These are phyloP conservation scores for Sterna hirundo DNA, from an alignment of 2,113 vertebrate genomes.

Conservation along the genomic window DNA sequence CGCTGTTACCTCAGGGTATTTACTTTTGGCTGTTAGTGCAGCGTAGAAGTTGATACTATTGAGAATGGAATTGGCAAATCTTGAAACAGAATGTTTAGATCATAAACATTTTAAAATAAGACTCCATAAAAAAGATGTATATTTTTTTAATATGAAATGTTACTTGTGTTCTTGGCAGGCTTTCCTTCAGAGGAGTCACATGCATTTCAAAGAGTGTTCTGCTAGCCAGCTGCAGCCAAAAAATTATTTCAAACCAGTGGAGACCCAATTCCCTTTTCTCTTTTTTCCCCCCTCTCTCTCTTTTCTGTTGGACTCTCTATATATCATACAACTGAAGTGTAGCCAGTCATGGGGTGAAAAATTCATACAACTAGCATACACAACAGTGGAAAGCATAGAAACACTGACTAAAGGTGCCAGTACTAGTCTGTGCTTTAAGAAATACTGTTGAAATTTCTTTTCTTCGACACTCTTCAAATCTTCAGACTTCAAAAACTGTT, in stretches of 20 bases:
- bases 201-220: slow-evolving; percentile 15
- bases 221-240: slow-evolving; percentile 19
- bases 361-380: not conserved
- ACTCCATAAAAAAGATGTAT: slow-evolving; percentile 1
- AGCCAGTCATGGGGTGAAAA: slow-evolving; percentile 11
- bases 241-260: slow-evolving; percentile 31
- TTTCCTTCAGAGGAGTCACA: slow-evolving; percentile 14
- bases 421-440: not conserved
- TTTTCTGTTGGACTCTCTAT: not conserved
- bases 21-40: slow-evolving; percentile 33
- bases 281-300: not conserved
- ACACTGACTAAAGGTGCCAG: not conserved
- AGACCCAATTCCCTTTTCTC: not conserved
- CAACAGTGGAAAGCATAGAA: not conserved
- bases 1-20: slow-evolving; percentile 33
- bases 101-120: slow-evolving; percentile 55
- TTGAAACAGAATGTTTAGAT: slow-evolving; percentile 58
- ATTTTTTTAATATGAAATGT: slow-evolving; percentile 49
- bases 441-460: not conserved
- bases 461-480: not conserved
- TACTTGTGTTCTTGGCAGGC: slow-evolving; percentile 53
- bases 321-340: not conserved
- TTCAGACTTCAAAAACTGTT: not conserved
- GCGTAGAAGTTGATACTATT: slow-evolving; percentile 23
- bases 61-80: slow-evolving; percentile 30